Percentiles rank a stretch among this genome's conserved stretches.
Conservation (phyloP, 2,888 invertebrate species). For the Muschampia staudingeri region DNA sequence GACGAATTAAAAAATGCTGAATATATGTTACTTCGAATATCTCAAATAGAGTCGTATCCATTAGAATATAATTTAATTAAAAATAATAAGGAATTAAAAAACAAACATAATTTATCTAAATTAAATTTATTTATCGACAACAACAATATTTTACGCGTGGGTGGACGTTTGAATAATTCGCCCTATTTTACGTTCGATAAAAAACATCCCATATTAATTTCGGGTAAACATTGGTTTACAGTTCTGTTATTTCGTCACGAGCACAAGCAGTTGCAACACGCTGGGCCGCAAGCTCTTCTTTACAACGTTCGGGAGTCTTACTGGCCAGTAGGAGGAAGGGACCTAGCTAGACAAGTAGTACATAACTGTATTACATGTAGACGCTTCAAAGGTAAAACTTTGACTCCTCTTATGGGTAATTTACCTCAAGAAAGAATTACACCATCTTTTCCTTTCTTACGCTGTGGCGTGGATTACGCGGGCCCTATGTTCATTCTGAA, state of each 20-base stretch:
- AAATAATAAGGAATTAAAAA: constrained; percentile 21
- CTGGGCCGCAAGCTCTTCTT: constrained; percentile 51
- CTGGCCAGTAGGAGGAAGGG: constrained; percentile 38
- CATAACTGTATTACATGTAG: constrained; percentile 38
- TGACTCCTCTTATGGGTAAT: constrained; percentile 40
- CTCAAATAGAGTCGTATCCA: constrained; percentile 17
- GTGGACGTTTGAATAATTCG: constrained; percentile 39
- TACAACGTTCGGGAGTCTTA: constrained; percentile 42
- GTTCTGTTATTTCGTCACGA: constrained; percentile 52
- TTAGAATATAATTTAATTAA: constrained; percentile 27
- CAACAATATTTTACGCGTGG: constrained; percentile 27
- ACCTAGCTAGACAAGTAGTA: constrained; percentile 50
- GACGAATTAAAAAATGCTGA: background rate
- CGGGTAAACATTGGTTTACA: constrained; percentile 36
- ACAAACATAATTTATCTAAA: constrained; percentile 40
- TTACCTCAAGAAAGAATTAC: constrained; percentile 38
- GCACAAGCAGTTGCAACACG: constrained; percentile 51
- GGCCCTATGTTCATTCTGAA: constrained; percentile 15
- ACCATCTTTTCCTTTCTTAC: constrained; percentile 21
- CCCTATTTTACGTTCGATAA: constrained; percentile 25
- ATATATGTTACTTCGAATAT: background rate
- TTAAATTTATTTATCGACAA: constrained; percentile 34
- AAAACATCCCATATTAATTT: constrained; percentile 39
- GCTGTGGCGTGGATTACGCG: constrained; percentile 32
- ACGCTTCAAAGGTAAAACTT: constrained; percentile 28